Evolutionary conservation across 2,797 vertebrate genomes (phyloP).

Genomic region (Acrossocheilus wenchowensis): DNA sequence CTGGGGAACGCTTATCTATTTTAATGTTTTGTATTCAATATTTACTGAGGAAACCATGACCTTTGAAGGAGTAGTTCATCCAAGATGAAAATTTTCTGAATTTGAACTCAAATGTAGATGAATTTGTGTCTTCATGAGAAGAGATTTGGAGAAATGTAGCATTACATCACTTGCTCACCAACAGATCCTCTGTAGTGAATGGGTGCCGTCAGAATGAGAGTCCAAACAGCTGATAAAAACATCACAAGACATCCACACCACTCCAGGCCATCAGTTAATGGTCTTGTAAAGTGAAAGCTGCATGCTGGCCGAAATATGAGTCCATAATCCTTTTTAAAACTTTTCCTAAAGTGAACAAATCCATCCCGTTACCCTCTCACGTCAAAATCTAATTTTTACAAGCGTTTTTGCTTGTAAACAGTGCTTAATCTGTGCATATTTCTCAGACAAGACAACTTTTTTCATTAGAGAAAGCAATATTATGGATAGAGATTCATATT

Average conservation of each 20-base stretch:
- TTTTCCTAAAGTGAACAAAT: neutral
- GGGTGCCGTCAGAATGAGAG: constrained; percentile 1
- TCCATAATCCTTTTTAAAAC: neutral
- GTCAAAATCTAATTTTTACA: neutral
- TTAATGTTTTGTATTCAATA: neutral
- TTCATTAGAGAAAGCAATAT: neutral
- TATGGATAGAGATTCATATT: neutral
- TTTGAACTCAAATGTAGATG: neutral
- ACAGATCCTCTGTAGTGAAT: neutral
- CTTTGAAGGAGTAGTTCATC: neutral
- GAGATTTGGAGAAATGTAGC: neutral
- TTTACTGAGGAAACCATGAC: neutral
- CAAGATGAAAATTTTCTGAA: neutral
- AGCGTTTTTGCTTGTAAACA: neutral
- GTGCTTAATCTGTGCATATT: neutral
- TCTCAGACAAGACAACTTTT: neutral
- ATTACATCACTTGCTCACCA: neutral
- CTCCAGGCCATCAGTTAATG: neutral
- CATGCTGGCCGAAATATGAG: neutral
- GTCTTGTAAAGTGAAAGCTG: neutral
- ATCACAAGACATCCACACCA: neutral
- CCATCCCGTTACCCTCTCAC: neutral
- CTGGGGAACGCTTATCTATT: neutral
- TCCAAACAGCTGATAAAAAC: neutral
- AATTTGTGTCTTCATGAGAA: neutral